These are phyloP conservation scores for Drosophila novamexicana DNA, from an alignment of 1,140 invertebrate genomes.

Conservation along the genomic window DNA sequence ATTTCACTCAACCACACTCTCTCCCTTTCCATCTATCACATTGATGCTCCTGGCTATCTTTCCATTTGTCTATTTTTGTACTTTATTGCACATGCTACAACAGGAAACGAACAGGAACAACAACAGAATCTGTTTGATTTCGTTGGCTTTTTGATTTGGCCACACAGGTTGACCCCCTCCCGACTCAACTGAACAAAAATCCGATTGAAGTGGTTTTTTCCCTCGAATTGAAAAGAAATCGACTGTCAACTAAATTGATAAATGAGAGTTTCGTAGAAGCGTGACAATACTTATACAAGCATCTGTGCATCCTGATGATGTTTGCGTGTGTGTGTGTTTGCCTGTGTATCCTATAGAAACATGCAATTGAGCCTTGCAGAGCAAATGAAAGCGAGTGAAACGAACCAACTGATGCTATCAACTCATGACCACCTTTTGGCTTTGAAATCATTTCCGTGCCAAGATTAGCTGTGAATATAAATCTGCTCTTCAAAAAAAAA, in stretches of 20 bases:
- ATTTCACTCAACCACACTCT: constrained; percentile 43
- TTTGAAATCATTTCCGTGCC: constrained; percentile 66
- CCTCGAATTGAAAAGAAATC: constrained; percentile 78
- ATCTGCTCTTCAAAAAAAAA: constrained; percentile 40
- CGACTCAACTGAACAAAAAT: constrained; percentile 48
- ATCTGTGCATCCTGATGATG: constrained; percentile 3
- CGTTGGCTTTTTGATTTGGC: constrained; percentile 37
- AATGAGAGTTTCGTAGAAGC: constrained; percentile 70
- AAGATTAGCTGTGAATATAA: constrained; percentile 67
- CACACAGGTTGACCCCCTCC: constrained; percentile 23
- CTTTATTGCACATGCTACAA: constrained; percentile 52
- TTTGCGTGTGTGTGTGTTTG: constrained; percentile 19
- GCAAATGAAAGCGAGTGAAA: constrained; percentile 32
- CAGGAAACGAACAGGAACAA: constrained; percentile 19
- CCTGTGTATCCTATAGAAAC: constrained; percentile 41
- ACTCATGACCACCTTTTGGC: constrained; percentile 21
- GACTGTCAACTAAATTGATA: constrained; percentile 84
- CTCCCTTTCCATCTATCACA: constrained; percentile 14
- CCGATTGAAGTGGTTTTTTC: constrained; percentile 71
- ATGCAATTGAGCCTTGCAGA: constrained; percentile 62
- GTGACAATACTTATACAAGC: constrained; percentile 58
- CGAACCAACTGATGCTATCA: background rate
- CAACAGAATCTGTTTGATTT: constrained; percentile 11
- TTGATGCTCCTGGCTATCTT: constrained; percentile 33
- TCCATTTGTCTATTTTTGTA: constrained; percentile 36